A percentile compares a stretch with the other conserved stretches of the same genome.
phyloP scores from a whole-genome alignment of 2,888 invertebrate species.

The Exocentrus adspersus region DNA sequence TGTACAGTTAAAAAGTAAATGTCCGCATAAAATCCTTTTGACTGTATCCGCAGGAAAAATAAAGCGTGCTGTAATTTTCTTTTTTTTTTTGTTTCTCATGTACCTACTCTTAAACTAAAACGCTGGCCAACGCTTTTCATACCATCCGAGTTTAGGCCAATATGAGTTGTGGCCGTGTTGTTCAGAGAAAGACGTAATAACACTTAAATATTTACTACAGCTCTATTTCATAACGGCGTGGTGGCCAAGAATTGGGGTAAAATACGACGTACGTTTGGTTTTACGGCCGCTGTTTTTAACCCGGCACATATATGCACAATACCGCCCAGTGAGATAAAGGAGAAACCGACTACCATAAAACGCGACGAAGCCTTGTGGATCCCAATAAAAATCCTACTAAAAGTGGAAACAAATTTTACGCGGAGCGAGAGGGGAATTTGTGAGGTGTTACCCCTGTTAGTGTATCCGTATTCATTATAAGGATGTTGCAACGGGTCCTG shows the following conservation, averaged over 20 bases:
- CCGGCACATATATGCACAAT: conserved; percentile 28
- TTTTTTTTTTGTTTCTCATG: background rate
- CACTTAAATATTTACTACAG: conserved; percentile 44
- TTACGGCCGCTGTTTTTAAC: conserved; percentile 32
- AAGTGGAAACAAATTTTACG: conserved; percentile 21
- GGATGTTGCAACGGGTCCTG: too few relatives aligned
- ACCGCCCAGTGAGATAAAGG: conserved; percentile 34
- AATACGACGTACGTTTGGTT: conserved; percentile 31
- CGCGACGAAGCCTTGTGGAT: conserved; percentile 35
- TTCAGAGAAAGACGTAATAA: conserved; percentile 33
- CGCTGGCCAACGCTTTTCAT: background rate
- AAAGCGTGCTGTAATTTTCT: background rate
- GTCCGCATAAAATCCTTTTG: too few relatives aligned
- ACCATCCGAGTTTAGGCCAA: conserved; percentile 20
- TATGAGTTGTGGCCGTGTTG: conserved; percentile 23
- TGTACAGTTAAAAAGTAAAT: too few relatives aligned
- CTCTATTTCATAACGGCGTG: conserved; percentile 41
- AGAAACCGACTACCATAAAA: conserved; percentile 27
- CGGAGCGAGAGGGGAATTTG: background rate
- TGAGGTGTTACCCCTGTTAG: conserved; percentile 10
- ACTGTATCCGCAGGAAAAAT: too few relatives aligned
- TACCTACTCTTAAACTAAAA: background rate
- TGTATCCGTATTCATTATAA: conserved; percentile 7
- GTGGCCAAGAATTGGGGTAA: conserved; percentile 26
- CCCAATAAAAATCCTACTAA: conserved; percentile 32